Evolutionary conservation across 2,113 vertebrate species (phyloP).

Genomic region (Nycticorax nycticorax): DNA sequence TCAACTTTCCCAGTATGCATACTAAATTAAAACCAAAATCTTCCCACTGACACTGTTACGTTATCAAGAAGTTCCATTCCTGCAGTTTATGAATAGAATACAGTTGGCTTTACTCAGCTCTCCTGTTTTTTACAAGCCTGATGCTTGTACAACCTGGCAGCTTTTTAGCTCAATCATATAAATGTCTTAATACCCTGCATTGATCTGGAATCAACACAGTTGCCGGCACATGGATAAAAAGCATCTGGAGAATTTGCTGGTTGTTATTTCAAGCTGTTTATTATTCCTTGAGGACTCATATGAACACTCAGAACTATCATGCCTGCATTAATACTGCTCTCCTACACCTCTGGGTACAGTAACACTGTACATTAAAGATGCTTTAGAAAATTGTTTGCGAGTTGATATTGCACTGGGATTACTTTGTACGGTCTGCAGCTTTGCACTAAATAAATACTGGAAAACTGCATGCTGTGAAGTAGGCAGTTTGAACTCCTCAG

Average conservation of each 20-base stretch:
- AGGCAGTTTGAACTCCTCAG: neutral
- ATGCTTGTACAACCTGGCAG: constrained; percentile 5
- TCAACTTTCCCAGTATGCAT: neutral
- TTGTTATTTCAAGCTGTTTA: constrained; percentile 64
- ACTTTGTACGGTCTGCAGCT: neutral
- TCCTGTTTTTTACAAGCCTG: neutral
- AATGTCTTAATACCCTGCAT: constrained; percentile 43
- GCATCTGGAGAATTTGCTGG: constrained; percentile 35
- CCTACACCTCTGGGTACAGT: constrained; percentile 40
- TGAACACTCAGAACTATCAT: neutral
- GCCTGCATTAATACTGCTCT: constrained; percentile 16
- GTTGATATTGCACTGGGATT: constrained; percentile 23
- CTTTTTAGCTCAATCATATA: constrained; percentile 25
- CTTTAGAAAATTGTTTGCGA: constrained; percentile 53
- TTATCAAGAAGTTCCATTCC: neutral
- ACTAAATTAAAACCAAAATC: neutral
- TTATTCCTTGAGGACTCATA: constrained; percentile 46
- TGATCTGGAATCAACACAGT: constrained; percentile 53
- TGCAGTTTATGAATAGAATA: neutral
- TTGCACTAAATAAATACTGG: constrained; percentile 22
- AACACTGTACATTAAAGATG: constrained; percentile 31
- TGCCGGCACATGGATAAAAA: constrained; percentile 13
- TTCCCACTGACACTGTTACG: neutral
- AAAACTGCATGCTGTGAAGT: neutral
- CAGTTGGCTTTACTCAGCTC: neutral